Evolutionary conservation across 2,797 vertebrate genomes (phyloP).

Genomic region (Anabacerthia variegaticeps): DNA sequence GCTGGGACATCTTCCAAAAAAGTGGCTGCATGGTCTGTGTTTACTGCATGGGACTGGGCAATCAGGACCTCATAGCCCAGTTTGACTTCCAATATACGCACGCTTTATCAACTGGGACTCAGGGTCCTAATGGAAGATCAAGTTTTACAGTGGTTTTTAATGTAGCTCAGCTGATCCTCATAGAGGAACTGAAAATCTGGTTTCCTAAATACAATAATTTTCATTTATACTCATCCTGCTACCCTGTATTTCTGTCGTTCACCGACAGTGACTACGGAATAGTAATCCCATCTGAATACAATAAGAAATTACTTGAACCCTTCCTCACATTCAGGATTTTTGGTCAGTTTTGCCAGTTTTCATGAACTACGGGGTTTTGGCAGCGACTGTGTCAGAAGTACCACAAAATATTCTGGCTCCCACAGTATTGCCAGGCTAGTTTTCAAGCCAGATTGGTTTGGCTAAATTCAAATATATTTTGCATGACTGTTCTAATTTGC

Average conservation of each 20-base stretch:
- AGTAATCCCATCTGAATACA: neutral
- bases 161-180: neutral
- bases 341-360: neutral
- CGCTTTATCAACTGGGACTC: neutral
- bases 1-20: neutral
- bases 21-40: neutral
- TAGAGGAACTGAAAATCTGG: neutral
- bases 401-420: neutral
- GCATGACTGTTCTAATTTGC: neutral
- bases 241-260: neutral
- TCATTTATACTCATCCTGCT: neutral
- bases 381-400: neutral
- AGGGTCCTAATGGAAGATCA: rapidly evolving
- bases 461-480: neutral
- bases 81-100: neutral
- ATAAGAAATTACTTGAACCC: neutral
- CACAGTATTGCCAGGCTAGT: neutral
- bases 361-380: neutral
- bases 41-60: neutral
- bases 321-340: slow-evolving; percentile 1
- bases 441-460: slow-evolving; percentile 9
- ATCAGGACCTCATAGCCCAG: neutral
- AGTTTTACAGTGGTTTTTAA: neutral
- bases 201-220: neutral
- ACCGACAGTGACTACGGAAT: neutral